Evolutionary conservation across 2,797 vertebrate genomes (phyloP), one percentile per base, ranked within the genome.

Genomic region (Semotilus atromaculatus): DNA sequence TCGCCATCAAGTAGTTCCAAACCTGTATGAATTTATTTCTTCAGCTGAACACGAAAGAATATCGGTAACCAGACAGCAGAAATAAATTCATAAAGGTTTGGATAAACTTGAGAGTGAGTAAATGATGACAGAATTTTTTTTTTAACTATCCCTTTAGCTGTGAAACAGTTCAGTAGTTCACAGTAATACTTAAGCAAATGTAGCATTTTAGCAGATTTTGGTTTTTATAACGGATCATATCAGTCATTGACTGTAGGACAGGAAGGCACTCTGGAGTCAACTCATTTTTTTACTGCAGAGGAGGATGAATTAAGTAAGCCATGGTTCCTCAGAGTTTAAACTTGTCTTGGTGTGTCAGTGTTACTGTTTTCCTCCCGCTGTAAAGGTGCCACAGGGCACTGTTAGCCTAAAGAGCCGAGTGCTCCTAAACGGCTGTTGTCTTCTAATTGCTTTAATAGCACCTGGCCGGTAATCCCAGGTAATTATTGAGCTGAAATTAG

Each of bases 401-500:
- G 70, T 87, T 66, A 82, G 92, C 80, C 90, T 85, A 91, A 87
- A 90, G 91, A 88, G 87, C 88, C 78, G 90, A 88, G 87, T 66
- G 90, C 89, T 81, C 75, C 83, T 90, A 93, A 90, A 85, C 92
- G 93, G 93, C 92, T 91, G 92, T 92, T 92, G 92, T 93, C 92
- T 92, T 94, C 93, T 94, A 95, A 95, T 95, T 95, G 93, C 95
- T 94, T 95, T 95, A 95, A 95, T 94, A 92, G 93, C 93, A 95
- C 94, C 94, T 95, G 93, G 91, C 93, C 92, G 92, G 92, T 94
- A 95, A 95, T 94, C 93, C 93, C 89, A 93, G 93, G 94, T 95
- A 95, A 95, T 95, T 95, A 96, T 91, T 90, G 91, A 83, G 89
- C 90, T 93, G 89, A 93, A 95, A 95, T 94, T 94, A 94, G 93